Conservation (phyloP, 2,113 vertebrate species). For the Laticauda colubrina region DNA sequence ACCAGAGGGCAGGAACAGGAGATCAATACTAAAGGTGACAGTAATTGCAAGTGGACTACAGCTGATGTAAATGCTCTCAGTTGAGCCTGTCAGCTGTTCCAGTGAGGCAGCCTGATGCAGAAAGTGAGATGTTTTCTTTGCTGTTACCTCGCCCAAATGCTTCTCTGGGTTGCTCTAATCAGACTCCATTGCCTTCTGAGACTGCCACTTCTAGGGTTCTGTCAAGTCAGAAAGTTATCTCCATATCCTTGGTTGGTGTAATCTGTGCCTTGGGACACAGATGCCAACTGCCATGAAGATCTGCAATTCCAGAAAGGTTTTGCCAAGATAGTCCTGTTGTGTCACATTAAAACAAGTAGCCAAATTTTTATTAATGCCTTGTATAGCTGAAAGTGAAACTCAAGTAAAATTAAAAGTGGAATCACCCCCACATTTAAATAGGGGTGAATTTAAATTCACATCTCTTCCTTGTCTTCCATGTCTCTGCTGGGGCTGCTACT, state of each 20-base stretch:
- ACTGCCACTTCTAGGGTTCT: not conserved
- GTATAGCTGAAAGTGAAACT: not conserved
- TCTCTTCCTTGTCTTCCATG: not conserved
- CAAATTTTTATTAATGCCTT: not conserved
- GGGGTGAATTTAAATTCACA: not conserved
- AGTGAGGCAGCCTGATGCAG: slow-evolving; percentile 24
- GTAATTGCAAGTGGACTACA: slow-evolving; percentile 25
- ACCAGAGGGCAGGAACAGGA: not conserved
- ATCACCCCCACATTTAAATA: slow-evolving; percentile 11
- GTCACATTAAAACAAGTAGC: not conserved
- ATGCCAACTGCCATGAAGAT: not conserved
- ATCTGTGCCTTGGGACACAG: not conserved
- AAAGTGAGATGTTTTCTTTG: slow-evolving; percentile 46
- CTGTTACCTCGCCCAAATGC: slow-evolving; percentile 33
- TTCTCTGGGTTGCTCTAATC: slow-evolving; percentile 3
- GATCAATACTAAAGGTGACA: not conserved
- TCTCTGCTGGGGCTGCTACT: not conserved
- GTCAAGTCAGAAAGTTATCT: not conserved
- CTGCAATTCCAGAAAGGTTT: not conserved
- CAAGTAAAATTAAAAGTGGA: slow-evolving; percentile 42
- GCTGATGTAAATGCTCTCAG: slow-evolving; percentile 38
- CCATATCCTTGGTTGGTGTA: not conserved
- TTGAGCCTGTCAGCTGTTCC: slow-evolving; percentile 46
- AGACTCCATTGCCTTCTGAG: slow-evolving; percentile 24
- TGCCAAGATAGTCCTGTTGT: not conserved